These are phyloP conservation scores for Caradrina kadenii DNA, from an alignment of 2,888 invertebrate genomes.

Conservation along the genomic window DNA sequence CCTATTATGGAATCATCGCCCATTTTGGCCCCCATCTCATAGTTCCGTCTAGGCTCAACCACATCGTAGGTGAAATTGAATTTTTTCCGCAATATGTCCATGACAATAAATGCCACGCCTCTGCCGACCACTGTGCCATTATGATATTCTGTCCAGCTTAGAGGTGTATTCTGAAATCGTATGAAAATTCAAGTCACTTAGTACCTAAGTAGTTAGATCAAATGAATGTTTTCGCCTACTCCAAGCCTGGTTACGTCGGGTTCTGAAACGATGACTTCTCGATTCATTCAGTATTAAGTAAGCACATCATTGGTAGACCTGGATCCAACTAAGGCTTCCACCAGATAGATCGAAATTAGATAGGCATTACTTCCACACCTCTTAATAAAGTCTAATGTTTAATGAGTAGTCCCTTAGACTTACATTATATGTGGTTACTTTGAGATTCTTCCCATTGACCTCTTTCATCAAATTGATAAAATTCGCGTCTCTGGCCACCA, in stretches of 20 bases:
- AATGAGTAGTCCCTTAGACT: constrained; percentile 64
- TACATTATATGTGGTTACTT: constrained; percentile 84
- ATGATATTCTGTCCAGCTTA: constrained; percentile 88
- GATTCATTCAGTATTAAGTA: not conserved
- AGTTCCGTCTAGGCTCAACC: constrained; percentile 91
- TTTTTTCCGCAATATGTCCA: constrained; percentile 92
- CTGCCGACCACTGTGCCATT: constrained; percentile 91
- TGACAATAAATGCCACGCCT: constrained; percentile 94
- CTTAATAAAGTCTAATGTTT: not conserved
- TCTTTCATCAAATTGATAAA: constrained; percentile 69
- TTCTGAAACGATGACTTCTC: too few relatives aligned
- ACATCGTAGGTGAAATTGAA: constrained; percentile 94
- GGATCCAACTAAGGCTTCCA: not conserved
- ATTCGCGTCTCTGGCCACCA: constrained; percentile 64
- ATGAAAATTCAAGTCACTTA: too few relatives aligned
- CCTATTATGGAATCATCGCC: constrained; percentile 92
- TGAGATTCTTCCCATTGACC: constrained; percentile 84
- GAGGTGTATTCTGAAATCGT: constrained; percentile 90
- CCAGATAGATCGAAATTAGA: not conserved
- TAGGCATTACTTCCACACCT: not conserved
- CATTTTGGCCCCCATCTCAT: constrained; percentile 90
- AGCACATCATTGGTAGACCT: not conserved
- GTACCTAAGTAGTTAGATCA: too few relatives aligned
- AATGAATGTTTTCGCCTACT: too few relatives aligned
- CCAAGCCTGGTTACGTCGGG: too few relatives aligned